Evolutionary conservation across 2,888 invertebrate species (phyloP).

Genomic region (Aleiodes alternator): DNA sequence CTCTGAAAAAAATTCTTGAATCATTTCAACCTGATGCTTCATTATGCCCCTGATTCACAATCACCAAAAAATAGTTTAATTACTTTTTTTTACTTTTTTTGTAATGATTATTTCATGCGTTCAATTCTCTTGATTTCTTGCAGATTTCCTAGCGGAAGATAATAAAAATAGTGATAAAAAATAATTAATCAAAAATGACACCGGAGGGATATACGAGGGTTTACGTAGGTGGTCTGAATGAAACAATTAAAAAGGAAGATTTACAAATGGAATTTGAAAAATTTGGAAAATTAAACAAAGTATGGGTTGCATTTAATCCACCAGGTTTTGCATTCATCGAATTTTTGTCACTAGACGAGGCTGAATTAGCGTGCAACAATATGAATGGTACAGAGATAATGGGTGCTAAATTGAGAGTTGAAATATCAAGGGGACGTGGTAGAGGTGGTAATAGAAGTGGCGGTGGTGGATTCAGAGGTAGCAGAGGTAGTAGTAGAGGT

Average conservation of each 20-base stretch:
- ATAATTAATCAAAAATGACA: slow-evolving; percentile 62
- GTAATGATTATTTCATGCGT: no score
- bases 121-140: no score
- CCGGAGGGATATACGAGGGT: slow-evolving; percentile 82
- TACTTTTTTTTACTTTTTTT: no score
- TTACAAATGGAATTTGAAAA: slow-evolving; percentile 93
- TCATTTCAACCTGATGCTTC: no score
- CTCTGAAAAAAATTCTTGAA: no score
- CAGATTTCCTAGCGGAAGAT: no score
- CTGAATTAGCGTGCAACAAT: slow-evolving; percentile 91
- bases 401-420: slow-evolving; percentile 91
- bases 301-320: slow-evolving; percentile 96
- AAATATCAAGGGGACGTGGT: slow-evolving; percentile 89
- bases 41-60: no score
- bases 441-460: slow-evolving; percentile 82
- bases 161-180: no score
- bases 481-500: slow-evolving; percentile 75
- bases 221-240: slow-evolving; percentile 92
- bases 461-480: slow-evolving; percentile 78
- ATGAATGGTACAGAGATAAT: slow-evolving; percentile 92
- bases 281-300: slow-evolving; percentile 93
- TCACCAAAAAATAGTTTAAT: no score
- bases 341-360: slow-evolving; percentile 91
- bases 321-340: slow-evolving; percentile 97
- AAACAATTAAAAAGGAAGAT: slow-evolving; percentile 94